Conservation (phyloP, 1,140 invertebrate species). For the Plectrocnemia conspersa region DNA sequence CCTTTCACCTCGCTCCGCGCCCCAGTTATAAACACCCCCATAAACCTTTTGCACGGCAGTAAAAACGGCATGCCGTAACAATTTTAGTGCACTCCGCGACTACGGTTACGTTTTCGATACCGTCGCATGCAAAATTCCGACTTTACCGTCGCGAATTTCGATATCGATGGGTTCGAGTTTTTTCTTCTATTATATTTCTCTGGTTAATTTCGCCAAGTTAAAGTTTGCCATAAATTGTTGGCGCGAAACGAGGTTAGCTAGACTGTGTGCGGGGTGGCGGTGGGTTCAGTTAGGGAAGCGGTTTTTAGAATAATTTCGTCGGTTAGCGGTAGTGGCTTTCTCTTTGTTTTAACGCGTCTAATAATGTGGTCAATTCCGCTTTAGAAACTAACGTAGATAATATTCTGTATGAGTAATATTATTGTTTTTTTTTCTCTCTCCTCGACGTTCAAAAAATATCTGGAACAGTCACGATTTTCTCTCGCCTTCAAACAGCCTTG, state of each 20-base stretch:
- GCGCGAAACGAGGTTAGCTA: neutral
- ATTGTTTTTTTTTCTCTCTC: too few species aligned
- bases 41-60: constrained; percentile 15
- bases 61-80: constrained; percentile 13
- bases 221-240: too few species aligned
- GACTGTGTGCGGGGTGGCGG: neutral
- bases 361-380: neutral
- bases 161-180: neutral
- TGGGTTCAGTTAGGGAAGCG: too few species aligned
- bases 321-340: too few species aligned
- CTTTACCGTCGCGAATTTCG: neutral
- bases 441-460: too few species aligned
- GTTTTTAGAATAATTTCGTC: too few species aligned
- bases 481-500: too few species aligned
- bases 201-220: too few species aligned
- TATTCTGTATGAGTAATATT: too few species aligned
- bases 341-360: neutral
- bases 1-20: constrained; percentile 4
- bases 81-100: constrained; percentile 12
- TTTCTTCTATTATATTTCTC: neutral
- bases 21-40: constrained; percentile 11
- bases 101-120: neutral
- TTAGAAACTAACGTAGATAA: too few species aligned
- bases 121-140: neutral
- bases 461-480: too few species aligned